Base-by-base conservation (phyloP, 2,888 invertebrate species). In the Anorthoa munda region DNA sequence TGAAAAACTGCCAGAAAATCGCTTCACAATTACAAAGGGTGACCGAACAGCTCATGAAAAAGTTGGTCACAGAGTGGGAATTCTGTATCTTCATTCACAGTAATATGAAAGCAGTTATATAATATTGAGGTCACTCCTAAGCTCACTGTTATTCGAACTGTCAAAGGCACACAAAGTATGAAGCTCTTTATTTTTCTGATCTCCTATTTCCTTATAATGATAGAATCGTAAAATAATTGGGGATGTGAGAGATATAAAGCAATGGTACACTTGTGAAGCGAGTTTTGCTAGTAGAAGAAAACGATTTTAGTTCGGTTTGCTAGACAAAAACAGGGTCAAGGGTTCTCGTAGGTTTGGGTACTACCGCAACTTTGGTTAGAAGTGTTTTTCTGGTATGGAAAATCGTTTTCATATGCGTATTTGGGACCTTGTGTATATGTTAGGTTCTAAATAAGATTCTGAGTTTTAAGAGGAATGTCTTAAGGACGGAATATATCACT, bases 131-230 rank as follows among this genome's bases (percentile, higher is more conserved):
- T 81, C 83, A 70, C 46, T 80, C 18, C 56, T 77, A 79, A 84
- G 85, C 80, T 85, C 73, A 70, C 77, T 80, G 75, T 80, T 80
- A 81, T 81, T 81, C 15, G 66, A 75, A 63, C 69, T 83, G 84
- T 83, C 84, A 85, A 66, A 70, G 72, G 23, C 84, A 83, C 82
- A 76, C 73, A 81, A 83, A 71, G 69, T 76, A 85, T 81, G 69
- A 64, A 70, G 75, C 61, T 63, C 59, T 71, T 71, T 75, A 79
- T 75, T 76, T 80, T 68, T 64, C 66, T 63, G 71, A 73, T 75
- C 61, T 71, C 23, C 63, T 59, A 72, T 84, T 73, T 81, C 71
- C 58, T 77, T 74, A 63, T 80, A 84, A 82, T 82, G 80, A 77
- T 61, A 39, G 74, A 67, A 75, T 75, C 60, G 75, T 53, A 72